A percentile compares a stretch with the other conserved stretches of the same genome.
Conservation (phyloP, 2,888 invertebrate species). For the Caenorhabditis uteleia region DNA sequence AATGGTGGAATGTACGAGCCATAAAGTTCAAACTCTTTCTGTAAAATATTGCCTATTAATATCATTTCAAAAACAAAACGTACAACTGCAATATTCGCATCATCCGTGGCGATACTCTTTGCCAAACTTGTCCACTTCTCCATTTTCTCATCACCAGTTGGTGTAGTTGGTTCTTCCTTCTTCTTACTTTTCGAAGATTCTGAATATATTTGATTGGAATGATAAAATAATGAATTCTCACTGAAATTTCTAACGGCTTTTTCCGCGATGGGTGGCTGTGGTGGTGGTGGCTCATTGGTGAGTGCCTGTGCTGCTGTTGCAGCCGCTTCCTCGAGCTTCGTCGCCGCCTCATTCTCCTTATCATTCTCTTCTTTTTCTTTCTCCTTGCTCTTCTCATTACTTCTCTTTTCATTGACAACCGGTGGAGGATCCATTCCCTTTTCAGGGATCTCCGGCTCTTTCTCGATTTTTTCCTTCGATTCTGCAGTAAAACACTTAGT, state of each 20-base stretch:
- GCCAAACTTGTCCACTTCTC: neutral
- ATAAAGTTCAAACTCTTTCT: conserved; percentile 18
- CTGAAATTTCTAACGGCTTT: too few species aligned
- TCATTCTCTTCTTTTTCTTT: neutral
- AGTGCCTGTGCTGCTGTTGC: too few species aligned
- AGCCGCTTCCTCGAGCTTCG: neutral
- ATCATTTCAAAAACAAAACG: neutral
- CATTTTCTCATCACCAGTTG: neutral
- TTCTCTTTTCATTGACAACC: conserved; percentile 7
- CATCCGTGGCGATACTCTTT: neutral
- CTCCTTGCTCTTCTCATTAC: conserved; percentile 3
- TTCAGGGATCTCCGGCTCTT: conserved; percentile 3
- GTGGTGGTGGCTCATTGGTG: too few species aligned
- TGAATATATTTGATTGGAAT: too few species aligned
- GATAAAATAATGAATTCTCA: too few species aligned
- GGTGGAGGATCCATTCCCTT: conserved; percentile 1
- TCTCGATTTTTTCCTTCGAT: conserved; percentile 5
- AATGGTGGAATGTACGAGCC: conserved; percentile 20
- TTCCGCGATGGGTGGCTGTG: too few species aligned
- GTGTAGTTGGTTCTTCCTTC: neutral
- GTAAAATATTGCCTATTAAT: conserved; percentile 1
- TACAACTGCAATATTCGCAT: neutral
- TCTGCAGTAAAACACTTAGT: neutral
- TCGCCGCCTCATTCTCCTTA: neutral
- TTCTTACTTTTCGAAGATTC: too few species aligned